These are phyloP conservation scores for Xylota sylvarum DNA, from an alignment of 2,888 invertebrate genomes.

Conservation along the genomic window DNA sequence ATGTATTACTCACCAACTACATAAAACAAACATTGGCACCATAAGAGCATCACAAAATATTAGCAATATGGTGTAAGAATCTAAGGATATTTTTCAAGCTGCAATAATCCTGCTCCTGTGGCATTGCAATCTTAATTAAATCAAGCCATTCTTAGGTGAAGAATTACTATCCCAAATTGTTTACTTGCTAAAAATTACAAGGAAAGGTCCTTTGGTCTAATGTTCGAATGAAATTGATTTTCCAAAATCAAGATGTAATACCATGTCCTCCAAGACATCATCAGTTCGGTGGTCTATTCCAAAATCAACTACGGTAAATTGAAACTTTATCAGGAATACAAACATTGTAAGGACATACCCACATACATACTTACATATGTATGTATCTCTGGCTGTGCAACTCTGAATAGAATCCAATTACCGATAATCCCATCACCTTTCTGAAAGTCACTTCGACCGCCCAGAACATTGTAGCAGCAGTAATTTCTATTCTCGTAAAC, in stretches of 20 bases:
- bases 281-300: not conserved
- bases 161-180: not conserved
- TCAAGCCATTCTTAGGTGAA: not conserved
- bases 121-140: no score
- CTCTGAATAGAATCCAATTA: conserved; percentile 61
- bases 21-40: no score
- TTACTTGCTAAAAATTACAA: not conserved
- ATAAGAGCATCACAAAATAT: no score
- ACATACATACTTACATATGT: not conserved
- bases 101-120: no score
- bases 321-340: conserved; percentile 22
- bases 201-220: not conserved
- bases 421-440: conserved; percentile 31
- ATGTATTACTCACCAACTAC: no score
- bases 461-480: conserved; percentile 27
- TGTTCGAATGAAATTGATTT: conserved; percentile 14
- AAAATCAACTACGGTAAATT: conserved; percentile 6
- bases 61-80: no score
- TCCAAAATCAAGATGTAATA: conserved; percentile 27
- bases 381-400: not conserved
- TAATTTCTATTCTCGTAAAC: conserved; percentile 16
- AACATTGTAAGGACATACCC: no score
- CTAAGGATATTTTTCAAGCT: not conserved
- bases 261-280: conserved; percentile 5
- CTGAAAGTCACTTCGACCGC: conserved; percentile 21